Conservation (phyloP, 2,113 vertebrate species). For the Balaenoptera acutorostrata region DNA sequence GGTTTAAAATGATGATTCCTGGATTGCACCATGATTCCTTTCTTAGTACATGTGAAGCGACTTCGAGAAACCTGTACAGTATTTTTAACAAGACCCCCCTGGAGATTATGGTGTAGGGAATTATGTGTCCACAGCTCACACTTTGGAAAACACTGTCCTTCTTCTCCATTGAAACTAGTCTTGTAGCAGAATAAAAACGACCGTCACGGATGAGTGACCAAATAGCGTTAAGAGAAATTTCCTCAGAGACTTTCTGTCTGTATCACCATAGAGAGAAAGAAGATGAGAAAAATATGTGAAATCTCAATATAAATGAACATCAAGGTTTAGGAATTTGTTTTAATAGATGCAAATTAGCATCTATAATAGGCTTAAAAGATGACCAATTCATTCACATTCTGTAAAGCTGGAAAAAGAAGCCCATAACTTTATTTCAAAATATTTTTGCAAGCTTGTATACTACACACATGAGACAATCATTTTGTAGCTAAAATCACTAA, state of each 20-base stretch:
- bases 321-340: neutral
- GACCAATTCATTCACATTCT: neutral
- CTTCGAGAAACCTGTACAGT: neutral
- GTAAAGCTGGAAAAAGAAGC: neutral
- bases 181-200: neutral
- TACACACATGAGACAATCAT: neutral
- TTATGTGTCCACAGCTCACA: neutral
- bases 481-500: neutral
- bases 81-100: neutral
- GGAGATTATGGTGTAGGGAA: neutral
- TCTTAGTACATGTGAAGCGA: neutral
- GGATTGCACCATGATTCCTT: neutral
- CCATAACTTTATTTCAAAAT: neutral
- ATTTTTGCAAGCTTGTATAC: neutral
- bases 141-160: neutral
- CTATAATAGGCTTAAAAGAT: neutral
- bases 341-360: neutral
- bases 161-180: neutral
- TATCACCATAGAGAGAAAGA: neutral
- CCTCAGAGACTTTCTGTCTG: neutral
- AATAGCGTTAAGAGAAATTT: neutral
- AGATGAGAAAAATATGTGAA: neutral
- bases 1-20: neutral
- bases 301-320: neutral
- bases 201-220: neutral